These are phyloP conservation scores for Callinectes sapidus DNA, from an alignment of 2,888 invertebrate species.

Conservation along the genomic window DNA sequence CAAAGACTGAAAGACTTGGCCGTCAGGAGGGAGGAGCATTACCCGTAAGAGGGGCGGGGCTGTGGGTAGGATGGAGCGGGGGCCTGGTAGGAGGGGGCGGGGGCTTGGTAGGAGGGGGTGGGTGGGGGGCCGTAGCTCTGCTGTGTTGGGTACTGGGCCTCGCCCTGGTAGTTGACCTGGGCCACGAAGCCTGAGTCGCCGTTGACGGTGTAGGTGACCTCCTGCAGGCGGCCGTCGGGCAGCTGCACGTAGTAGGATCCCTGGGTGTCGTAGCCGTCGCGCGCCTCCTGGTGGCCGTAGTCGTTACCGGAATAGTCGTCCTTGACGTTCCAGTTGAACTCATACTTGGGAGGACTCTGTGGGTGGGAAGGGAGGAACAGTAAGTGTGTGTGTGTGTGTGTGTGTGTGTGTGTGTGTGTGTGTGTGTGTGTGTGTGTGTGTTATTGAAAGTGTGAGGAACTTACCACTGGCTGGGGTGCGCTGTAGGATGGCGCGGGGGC, in stretches of 20 bases:
- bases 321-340: background rate
- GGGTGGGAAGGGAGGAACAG: background rate
- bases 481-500: conserved; percentile 3
- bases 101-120: background rate
- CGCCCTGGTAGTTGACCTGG: too few relatives aligned
- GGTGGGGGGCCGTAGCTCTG: background rate
- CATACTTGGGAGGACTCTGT: conserved; percentile 5
- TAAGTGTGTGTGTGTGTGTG: background rate
- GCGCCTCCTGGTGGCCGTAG: conserved; percentile 6
- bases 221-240: conserved; percentile 7
- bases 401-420: conserved; percentile 1
- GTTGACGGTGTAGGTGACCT: too few relatives aligned
- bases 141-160: too few relatives aligned
- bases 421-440: background rate
- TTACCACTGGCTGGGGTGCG: too few relatives aligned
- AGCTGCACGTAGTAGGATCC: conserved; percentile 25
- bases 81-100: too few relatives aligned
- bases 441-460: background rate
- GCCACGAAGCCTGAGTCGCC: too few relatives aligned
- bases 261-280: conserved; percentile 24
- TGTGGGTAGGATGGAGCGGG: too few relatives aligned
- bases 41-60: too few relatives aligned
- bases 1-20: too few relatives aligned
- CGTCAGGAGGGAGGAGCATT: too few relatives aligned
- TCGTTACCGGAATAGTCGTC: conserved; percentile 17